These are phyloP conservation scores for Drosophila lowei DNA, from an alignment of 1,140 invertebrate genomes.

Conservation along the genomic window DNA sequence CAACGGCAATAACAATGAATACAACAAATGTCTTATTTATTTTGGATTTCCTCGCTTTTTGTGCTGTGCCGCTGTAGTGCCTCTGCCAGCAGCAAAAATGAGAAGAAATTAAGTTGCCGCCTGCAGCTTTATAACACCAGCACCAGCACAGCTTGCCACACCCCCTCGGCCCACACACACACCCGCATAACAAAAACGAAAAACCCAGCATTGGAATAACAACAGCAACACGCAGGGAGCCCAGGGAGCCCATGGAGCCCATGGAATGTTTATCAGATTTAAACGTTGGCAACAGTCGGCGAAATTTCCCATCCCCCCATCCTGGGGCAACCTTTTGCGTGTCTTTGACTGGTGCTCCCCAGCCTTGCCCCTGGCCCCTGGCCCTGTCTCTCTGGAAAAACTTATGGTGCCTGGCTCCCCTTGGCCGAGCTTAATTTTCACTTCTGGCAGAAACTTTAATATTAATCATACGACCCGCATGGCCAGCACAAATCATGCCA, in stretches of 20 bases:
- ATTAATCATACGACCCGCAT: constrained; percentile 79
- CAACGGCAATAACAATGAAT: constrained; percentile 31
- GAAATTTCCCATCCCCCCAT: constrained; percentile 21
- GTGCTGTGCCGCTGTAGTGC: constrained; percentile 7
- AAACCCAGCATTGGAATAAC: constrained; percentile 42
- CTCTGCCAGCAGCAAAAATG: constrained; percentile 29
- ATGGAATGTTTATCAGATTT: constrained; percentile 76
- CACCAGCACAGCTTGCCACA: constrained; percentile 35
- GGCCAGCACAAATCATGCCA: constrained; percentile 23
- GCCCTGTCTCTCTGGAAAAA: constrained; percentile 33
- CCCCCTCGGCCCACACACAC: constrained; percentile 5
- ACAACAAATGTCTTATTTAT: constrained; percentile 70
- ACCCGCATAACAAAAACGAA: constrained; percentile 28
- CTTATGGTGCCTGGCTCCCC: constrained; percentile 59
- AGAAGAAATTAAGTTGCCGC: constrained; percentile 76
- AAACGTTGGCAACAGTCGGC: constrained; percentile 71
- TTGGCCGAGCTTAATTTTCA: constrained; percentile 69
- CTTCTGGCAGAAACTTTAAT: constrained; percentile 71
- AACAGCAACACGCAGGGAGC: constrained; percentile 43
- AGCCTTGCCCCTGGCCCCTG: background rate
- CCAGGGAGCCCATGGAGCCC: background rate
- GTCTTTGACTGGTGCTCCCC: constrained; percentile 33
- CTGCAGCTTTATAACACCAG: constrained; percentile 73
- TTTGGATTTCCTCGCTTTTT: constrained; percentile 40
- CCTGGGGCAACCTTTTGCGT: constrained; percentile 60